phyloP scores from a whole-genome alignment of 92 coral and sea anemone genomes.

The Muricea muricata region DNA sequence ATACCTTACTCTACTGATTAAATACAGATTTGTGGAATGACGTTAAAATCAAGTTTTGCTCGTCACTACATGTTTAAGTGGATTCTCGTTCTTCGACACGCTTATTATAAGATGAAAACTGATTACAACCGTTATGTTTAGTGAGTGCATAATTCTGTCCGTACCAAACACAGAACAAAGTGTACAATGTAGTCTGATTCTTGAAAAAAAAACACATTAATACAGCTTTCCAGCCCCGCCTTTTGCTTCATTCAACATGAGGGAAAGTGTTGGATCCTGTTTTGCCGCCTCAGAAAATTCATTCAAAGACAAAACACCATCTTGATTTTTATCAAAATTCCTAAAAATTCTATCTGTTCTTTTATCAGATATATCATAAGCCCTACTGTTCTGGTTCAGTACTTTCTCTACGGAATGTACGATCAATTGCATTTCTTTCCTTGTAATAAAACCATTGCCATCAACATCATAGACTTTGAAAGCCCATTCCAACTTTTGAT shows the following conservation, averaged over 20 bases:
- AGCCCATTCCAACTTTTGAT: slow-evolving; percentile 95
- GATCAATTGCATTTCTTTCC: slow-evolving; percentile 93
- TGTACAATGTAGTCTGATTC: too few species aligned
- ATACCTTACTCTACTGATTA: too few species aligned
- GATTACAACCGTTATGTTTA: too few species aligned
- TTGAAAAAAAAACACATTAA: neutral
- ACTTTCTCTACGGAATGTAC: slow-evolving; percentile 92
- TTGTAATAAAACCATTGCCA: slow-evolving; percentile 93
- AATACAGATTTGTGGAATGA: too few species aligned
- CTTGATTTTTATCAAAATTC: slow-evolving; percentile 87
- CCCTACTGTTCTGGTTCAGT: slow-evolving; percentile 76
- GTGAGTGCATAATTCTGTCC: too few species aligned
- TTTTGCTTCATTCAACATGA: slow-evolving; percentile 67
- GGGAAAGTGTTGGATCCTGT: slow-evolving; percentile 89
- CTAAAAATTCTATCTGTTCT: slow-evolving; percentile 89
- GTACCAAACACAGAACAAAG: too few species aligned
- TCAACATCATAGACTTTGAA: slow-evolving; percentile 95
- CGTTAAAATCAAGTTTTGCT: too few species aligned
- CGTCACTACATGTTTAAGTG: too few species aligned
- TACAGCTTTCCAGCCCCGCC: slow-evolving; percentile 2
- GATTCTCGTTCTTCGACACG: too few species aligned
- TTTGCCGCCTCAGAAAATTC: slow-evolving; percentile 95
- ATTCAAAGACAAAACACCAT: slow-evolving; percentile 88
- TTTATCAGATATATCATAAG: slow-evolving; percentile 82
- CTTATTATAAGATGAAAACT: too few species aligned